Evolutionary conservation across 2,113 vertebrate genomes (phyloP).

Genomic region (Delphinapterus leucas): DNA sequence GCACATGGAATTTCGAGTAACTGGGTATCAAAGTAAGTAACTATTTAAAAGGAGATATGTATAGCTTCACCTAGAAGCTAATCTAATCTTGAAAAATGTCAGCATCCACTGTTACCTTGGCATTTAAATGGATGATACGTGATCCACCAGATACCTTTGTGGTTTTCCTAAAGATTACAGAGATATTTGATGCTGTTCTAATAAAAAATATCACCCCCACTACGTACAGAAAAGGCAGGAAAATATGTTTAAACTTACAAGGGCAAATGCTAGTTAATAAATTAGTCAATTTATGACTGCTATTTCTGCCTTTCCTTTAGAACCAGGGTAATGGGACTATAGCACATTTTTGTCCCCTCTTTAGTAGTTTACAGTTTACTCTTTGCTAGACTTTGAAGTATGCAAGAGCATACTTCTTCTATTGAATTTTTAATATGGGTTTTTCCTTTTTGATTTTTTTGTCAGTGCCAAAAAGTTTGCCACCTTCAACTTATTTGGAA

Average conservation of each 20-base stretch:
- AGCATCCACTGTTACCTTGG: neutral
- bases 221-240: conserved; percentile 4
- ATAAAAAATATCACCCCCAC: neutral
- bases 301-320: neutral
- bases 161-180: conserved; percentile 43
- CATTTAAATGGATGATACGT: neutral
- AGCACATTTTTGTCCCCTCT: neutral
- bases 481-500: conserved; percentile 6
- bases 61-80: neutral
- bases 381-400: neutral
- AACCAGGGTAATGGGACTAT: neutral
- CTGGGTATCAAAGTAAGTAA: conserved; percentile 94
- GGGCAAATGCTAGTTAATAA: neutral
- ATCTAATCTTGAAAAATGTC: neutral
- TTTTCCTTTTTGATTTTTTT: neutral
- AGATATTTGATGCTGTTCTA: neutral
- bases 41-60: neutral
- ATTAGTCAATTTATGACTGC: neutral
- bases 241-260: conserved; percentile 12
- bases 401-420: neutral
- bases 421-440: neutral
- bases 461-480: neutral
- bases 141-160: neutral
- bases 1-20: conserved; percentile 91
- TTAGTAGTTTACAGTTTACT: neutral